Conservation (phyloP, 2,888 invertebrate genomes). For the Yponomeuta cagnagella region DNA sequence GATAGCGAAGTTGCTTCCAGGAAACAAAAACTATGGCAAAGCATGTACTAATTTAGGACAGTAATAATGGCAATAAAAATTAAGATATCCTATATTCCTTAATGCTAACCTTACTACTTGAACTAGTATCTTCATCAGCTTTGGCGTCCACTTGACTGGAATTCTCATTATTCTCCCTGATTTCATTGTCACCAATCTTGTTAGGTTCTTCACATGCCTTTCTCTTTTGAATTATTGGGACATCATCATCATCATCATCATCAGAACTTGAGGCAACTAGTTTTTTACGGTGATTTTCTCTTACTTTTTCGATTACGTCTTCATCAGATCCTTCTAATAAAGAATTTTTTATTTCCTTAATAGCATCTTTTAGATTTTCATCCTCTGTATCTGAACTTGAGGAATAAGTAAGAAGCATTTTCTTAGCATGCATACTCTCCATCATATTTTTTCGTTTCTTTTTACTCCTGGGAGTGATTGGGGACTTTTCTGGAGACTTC, state of each 20-base stretch:
- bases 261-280: constrained; percentile 23
- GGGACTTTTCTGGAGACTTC: constrained; percentile 31
- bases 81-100: constrained; percentile 19
- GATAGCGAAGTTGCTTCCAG: neutral
- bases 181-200: constrained; percentile 17
- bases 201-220: constrained; percentile 18
- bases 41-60: neutral
- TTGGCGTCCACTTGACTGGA: constrained; percentile 28
- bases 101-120: constrained; percentile 59
- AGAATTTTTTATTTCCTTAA: constrained; percentile 41
- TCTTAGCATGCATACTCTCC: constrained; percentile 55
- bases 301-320: constrained; percentile 25
- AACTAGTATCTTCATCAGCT: constrained; percentile 35
- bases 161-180: constrained; percentile 19
- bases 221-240: constrained; percentile 22
- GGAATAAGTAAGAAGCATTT: constrained; percentile 47
- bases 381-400: constrained; percentile 61
- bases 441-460: constrained; percentile 40
- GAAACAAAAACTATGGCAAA: neutral
- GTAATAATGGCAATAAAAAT: neutral
- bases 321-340: constrained; percentile 35
- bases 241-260: constrained; percentile 26
- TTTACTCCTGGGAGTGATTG: constrained; percentile 25
- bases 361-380: constrained; percentile 37
- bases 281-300: constrained; percentile 17